Conservation (phyloP, 2,113 vertebrate genomes). For the Fregetta grallaria region DNA sequence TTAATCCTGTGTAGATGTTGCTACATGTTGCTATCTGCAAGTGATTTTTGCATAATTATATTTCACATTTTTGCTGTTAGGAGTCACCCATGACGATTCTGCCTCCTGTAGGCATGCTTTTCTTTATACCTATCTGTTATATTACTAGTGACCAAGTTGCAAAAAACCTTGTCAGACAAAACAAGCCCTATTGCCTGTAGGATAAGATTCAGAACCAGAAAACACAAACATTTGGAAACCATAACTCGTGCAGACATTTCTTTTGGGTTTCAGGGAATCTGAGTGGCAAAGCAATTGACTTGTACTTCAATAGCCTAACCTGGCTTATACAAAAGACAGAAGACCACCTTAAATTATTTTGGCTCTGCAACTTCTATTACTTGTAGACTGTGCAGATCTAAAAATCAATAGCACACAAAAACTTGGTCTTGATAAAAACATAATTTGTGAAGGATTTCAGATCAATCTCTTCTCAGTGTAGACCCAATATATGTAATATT, state of each 20-base stretch:
- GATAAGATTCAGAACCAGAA: neutral
- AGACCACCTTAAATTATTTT: slow-evolving; percentile 34
- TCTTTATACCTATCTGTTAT: neutral
- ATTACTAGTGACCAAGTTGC: neutral
- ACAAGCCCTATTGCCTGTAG: neutral
- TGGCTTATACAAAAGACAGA: slow-evolving; percentile 1
- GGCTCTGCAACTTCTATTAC: neutral
- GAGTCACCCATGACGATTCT: neutral
- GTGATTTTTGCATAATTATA: neutral
- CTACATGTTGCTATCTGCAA: neutral
- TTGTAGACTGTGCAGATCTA: neutral
- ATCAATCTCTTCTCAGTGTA: slow-evolving; percentile 16
- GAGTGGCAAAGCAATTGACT: neutral
- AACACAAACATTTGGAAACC: neutral
- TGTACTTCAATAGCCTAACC: neutral
- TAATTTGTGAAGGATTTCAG: slow-evolving; percentile 36
- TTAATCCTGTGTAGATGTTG: neutral
- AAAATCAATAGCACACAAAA: slow-evolving; percentile 50
- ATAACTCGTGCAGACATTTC: neutral
- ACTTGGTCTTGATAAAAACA: slow-evolving; percentile 50
- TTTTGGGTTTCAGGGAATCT: neutral
- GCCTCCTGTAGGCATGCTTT: neutral
- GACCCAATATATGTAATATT: neutral
- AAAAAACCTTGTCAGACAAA: neutral
- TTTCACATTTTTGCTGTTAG: neutral